Evolutionary conservation across 1,140 invertebrate genomes (phyloP).

Genomic region (Drosophila trapezifrons): DNA sequence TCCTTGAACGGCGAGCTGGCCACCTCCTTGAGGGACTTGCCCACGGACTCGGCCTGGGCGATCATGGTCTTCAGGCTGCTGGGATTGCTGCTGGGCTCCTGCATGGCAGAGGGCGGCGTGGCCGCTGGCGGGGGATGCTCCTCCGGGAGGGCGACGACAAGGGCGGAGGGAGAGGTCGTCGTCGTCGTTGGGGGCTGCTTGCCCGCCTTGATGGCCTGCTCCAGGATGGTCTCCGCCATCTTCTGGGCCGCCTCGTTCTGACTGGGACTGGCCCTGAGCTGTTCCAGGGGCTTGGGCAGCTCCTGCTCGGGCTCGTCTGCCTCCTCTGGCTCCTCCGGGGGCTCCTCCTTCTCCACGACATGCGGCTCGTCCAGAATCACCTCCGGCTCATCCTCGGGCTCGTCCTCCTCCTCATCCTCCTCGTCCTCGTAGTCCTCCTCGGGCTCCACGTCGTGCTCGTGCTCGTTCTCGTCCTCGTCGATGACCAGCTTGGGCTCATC

Average conservation of each 20-base stretch:
- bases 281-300: slow-evolving; percentile 22
- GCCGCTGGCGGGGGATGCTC: not conserved
- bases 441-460: slow-evolving; percentile 74
- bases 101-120: slow-evolving; percentile 13
- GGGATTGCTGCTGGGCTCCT: slow-evolving; percentile 23
- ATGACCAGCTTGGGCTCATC: slow-evolving; percentile 85
- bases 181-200: slow-evolving; percentile 35
- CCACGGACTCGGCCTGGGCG: slow-evolving; percentile 78
- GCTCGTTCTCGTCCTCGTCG: slow-evolving; percentile 85
- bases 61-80: slow-evolving; percentile 72
- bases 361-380: slow-evolving; percentile 8
- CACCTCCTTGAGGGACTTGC: slow-evolving; percentile 78
- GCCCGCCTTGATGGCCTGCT: slow-evolving; percentile 85
- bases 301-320: slow-evolving; percentile 9
- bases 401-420: slow-evolving; percentile 41
- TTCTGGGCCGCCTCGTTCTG: slow-evolving; percentile 82
- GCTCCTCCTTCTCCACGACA: not conserved
- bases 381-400: slow-evolving; percentile 29
- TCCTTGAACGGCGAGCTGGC: slow-evolving; percentile 84
- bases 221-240: slow-evolving; percentile 85
- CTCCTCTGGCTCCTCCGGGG: not conserved
- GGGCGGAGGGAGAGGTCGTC: too few species aligned
- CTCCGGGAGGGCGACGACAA: not conserved
- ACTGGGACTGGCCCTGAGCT: not conserved
- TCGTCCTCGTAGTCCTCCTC: slow-evolving; percentile 88